Conservation (phyloP, 2,888 invertebrate species). For the Drosophila mimetica region DNA sequence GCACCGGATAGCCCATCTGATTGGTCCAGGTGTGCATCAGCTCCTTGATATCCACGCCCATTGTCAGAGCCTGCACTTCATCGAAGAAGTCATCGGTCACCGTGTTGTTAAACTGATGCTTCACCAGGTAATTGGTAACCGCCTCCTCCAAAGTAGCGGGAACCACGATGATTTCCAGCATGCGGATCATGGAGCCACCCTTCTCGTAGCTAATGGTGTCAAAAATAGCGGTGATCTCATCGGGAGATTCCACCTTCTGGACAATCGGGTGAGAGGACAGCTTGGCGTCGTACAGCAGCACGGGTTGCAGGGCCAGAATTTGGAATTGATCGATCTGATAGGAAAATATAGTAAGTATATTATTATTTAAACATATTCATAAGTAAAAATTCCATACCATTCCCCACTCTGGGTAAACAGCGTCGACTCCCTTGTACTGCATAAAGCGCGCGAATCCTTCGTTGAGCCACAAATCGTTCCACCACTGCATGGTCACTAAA, state of each 20-base stretch:
- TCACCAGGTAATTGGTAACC: slow-evolving; percentile 90
- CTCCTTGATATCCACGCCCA: slow-evolving; percentile 84
- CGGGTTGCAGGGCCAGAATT: slow-evolving; percentile 88
- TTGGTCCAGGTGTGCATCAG: slow-evolving; percentile 95
- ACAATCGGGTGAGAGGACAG: slow-evolving; percentile 95
- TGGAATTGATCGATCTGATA: slow-evolving; percentile 89
- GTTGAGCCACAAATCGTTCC: slow-evolving; percentile 96
- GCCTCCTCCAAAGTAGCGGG: slow-evolving; percentile 89
- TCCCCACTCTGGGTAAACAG: slow-evolving; percentile 90
- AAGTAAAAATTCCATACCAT: too few species aligned
- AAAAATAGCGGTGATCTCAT: slow-evolving; percentile 95
- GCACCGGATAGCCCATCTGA: slow-evolving; percentile 94
- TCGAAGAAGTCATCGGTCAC: slow-evolving; percentile 90
- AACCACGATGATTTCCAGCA: slow-evolving; percentile 91
- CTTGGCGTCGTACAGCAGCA: slow-evolving; percentile 90
- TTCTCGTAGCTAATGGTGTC: slow-evolving; percentile 95
- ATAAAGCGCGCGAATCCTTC: slow-evolving; percentile 96
- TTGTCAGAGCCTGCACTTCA: slow-evolving; percentile 85
- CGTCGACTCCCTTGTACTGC: slow-evolving; percentile 90
- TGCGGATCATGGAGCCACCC: slow-evolving; percentile 93
- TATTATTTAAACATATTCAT: too few species aligned
- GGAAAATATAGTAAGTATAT: too few species aligned
- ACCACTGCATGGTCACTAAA: slow-evolving; percentile 96
- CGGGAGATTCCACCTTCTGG: slow-evolving; percentile 91
- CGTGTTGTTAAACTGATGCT: slow-evolving; percentile 90